Conservation (phyloP, 2,888 invertebrate genomes). For the Plusia festucae region DNA sequence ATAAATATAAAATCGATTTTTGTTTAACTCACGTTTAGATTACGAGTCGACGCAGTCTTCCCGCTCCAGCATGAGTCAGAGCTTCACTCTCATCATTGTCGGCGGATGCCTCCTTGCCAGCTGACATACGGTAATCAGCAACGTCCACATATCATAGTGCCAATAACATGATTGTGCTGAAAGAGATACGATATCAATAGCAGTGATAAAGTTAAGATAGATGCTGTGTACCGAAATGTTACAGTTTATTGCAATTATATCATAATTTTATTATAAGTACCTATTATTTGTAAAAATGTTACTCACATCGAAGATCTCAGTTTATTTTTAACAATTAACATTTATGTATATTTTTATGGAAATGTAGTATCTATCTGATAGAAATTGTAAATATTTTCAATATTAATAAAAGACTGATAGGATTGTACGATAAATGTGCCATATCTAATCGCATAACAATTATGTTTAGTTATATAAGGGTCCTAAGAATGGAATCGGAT, state of each 20-base stretch:
- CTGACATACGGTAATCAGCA: slow-evolving; percentile 69
- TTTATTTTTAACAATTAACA: slow-evolving; percentile 29
- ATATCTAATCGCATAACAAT: slow-evolving; percentile 73
- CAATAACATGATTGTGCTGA: slow-evolving; percentile 73
- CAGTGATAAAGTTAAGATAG: slow-evolving; percentile 57
- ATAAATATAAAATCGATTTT: slow-evolving; percentile 1
- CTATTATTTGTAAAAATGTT: slow-evolving; percentile 42
- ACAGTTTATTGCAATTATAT: slow-evolving; percentile 27
- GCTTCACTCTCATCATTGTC: slow-evolving; percentile 64
- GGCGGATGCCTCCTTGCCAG: slow-evolving; percentile 70
- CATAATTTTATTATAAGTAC: too few relatives aligned
- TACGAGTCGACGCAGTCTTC: slow-evolving; percentile 86
- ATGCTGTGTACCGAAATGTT: slow-evolving; percentile 36
- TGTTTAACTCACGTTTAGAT: slow-evolving; percentile 67
- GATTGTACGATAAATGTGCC: slow-evolving; percentile 83
- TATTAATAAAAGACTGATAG: slow-evolving; percentile 86
- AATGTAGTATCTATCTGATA: slow-evolving; percentile 46
- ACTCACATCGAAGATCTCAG: slow-evolving; percentile 55
- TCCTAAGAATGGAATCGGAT: slow-evolving; percentile 7
- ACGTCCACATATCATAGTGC: slow-evolving; percentile 71
- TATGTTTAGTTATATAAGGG: slow-evolving; percentile 53
- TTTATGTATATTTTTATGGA: slow-evolving; percentile 51
- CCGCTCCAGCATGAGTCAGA: slow-evolving; percentile 63
- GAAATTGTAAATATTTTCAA: slow-evolving; percentile 69
- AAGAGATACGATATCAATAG: slow-evolving; percentile 60